A percentile compares a stretch with the other conserved stretches of the same genome.
These are phyloP conservation scores for Drosophila paulistorum DNA, from an alignment of 1,140 invertebrate genomes.

Conservation along the genomic window DNA sequence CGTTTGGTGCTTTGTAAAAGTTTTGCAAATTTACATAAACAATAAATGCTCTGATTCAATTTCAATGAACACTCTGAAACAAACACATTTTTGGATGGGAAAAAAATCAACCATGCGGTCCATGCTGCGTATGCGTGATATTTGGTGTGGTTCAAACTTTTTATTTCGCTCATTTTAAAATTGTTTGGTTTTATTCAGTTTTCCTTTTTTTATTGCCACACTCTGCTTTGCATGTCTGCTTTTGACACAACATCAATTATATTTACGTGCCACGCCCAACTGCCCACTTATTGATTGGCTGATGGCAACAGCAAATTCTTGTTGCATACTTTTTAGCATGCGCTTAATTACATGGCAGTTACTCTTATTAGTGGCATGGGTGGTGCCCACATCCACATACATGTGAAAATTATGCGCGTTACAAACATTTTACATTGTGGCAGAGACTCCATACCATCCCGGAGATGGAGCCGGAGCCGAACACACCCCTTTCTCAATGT, in stretches of 20 bases:
- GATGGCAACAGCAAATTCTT: constrained; percentile 56
- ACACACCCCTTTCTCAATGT: constrained; percentile 5
- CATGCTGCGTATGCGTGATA: constrained; percentile 62
- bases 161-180: constrained; percentile 28
- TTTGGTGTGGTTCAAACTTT: constrained; percentile 44
- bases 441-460: background rate
- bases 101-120: background rate
- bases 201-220: constrained; percentile 50
- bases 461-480: background rate
- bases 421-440: constrained; percentile 56
- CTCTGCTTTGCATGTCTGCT: constrained; percentile 41
- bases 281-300: constrained; percentile 66
- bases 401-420: constrained; percentile 67
- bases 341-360: constrained; percentile 74
- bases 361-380: constrained; percentile 26
- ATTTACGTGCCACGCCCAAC: constrained; percentile 55
- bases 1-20: no score
- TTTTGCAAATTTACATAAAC: background rate
- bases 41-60: constrained; percentile 5
- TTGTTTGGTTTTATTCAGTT: constrained; percentile 14
- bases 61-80: background rate
- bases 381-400: background rate
- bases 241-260: constrained; percentile 67
- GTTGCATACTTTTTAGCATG: constrained; percentile 77
- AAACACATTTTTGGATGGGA: background rate